Evolutionary conservation across 2,797 vertebrate species (phyloP), one percentile per base, ranked within the genome.

Genomic region (Sebastolobus alascanus): DNA sequence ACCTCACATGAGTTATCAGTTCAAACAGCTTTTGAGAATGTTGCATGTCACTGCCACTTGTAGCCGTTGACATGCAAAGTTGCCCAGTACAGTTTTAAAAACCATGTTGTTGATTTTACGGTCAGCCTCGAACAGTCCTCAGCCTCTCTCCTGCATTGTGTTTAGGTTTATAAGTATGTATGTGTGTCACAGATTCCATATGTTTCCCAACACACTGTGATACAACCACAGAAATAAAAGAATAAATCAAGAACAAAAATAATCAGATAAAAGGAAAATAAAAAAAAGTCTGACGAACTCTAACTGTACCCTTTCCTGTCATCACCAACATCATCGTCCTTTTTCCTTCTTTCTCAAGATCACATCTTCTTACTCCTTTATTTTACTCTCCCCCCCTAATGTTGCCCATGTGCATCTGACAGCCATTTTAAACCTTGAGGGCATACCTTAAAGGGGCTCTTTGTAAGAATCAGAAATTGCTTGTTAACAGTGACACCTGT

Each of bases 321-420:
- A 63, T 75, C 29, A 13, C 75, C 56, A n/a, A 29, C 73, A 37
- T 80, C 46, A n/a, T 75, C 67, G 22, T 65, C 7, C 37, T 71
- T 12, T 33, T 74, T 9, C 64, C 6, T 58, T 72, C 40, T 75
- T 11, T 61, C 18, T 84, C 5, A 54, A 50, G 68, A 14, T 72
- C 50, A 69, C 50, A 25, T 64, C 46, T 6, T 72, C 40, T 20
- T 33, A 29, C 8, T 50, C 1, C 54, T 61, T 40, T 65, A 22
- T 68, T 58, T 65, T 9, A 35, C 46, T 71, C 56, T 35, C 33
- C 43, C 12, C 56, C 12, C 59, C 56, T 90, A 90, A 92, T 90
- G 87, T 77, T 80, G 82, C 77, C 84, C 82, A 87, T 85, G 68
- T 93, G 87, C 72, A 56, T 91, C 90, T 91, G 81, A 77, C 78